These are phyloP conservation scores for Matsumyia berberina DNA, from an alignment of 2,888 invertebrate genomes.

Conservation along the genomic window DNA sequence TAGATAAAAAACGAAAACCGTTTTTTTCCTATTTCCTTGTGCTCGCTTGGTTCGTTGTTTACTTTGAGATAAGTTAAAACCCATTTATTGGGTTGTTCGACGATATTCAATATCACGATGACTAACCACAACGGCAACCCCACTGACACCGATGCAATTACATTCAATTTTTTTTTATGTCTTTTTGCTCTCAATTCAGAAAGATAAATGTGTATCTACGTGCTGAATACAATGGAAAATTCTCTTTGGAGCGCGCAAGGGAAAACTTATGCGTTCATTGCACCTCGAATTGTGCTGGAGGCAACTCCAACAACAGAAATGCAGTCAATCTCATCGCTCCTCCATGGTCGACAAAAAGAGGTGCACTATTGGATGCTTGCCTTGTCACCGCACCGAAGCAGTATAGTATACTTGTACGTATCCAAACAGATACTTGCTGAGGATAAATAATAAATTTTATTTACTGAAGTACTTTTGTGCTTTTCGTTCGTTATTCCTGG, in stretches of 20 bases:
- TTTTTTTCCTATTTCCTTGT: constrained; percentile 38
- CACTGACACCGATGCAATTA: constrained; percentile 56
- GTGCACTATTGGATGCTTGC: constrained; percentile 58
- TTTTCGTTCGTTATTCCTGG: constrained; percentile 53
- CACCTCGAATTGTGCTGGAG: constrained; percentile 54
- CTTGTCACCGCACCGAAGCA: no score
- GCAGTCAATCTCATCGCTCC: constrained; percentile 42
- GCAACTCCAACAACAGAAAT: constrained; percentile 21
- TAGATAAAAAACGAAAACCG: constrained; percentile 35
- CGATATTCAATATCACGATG: constrained; percentile 54
- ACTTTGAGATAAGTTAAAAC: constrained; percentile 26
- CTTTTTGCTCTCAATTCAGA: constrained; percentile 11
- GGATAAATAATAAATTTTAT: constrained; percentile 68
- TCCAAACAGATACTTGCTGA: constrained; percentile 51
- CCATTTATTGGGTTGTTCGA: constrained; percentile 46
- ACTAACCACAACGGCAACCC: constrained; percentile 48
- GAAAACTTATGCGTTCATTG: constrained; percentile 68
- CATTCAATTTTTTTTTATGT: constrained; percentile 49
- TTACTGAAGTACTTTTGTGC: constrained; percentile 64
- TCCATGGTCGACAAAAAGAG: constrained; percentile 20
- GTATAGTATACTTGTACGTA: constrained; percentile 3
- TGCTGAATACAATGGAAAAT: constrained; percentile 63
- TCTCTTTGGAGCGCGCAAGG: constrained; percentile 30
- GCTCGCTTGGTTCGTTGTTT: background rate
- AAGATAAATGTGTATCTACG: constrained; percentile 39